Conservation (phyloP, 2,888 invertebrate species). For the Rapana venosa region DNA sequence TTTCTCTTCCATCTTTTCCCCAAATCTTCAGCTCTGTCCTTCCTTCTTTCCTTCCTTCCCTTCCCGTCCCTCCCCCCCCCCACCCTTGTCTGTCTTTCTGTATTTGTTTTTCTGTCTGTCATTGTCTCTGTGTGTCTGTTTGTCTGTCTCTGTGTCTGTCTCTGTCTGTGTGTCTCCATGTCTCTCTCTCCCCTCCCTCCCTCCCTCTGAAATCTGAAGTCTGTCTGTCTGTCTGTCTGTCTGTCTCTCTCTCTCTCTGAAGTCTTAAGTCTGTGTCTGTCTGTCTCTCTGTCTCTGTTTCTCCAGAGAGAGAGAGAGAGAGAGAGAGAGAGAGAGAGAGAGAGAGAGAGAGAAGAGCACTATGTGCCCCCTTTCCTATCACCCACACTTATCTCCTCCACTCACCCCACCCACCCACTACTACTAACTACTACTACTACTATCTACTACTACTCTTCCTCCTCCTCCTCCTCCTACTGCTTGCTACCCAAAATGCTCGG, state of each 20-base stretch:
- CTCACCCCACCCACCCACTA: neutral
- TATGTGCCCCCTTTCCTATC: no score
- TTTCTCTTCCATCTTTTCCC: neutral
- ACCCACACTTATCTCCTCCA: neutral
- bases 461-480: no score
- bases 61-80: neutral
- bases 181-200: neutral
- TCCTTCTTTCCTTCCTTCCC: neutral
- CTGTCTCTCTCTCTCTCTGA: neutral
- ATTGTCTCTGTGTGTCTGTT: neutral
- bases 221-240: neutral
- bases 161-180: neutral
- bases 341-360: no score
- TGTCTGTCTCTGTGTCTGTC: neutral
- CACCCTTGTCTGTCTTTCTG: neutral
- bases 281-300: neutral
- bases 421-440: neutral
- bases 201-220: neutral
- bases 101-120: neutral
- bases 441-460: no score
- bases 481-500: neutral
- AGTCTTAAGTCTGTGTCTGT: neutral
- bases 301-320: no score
- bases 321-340: no score
- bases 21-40: neutral